Evolutionary conservation across 2,797 vertebrate genomes (phyloP), one percentile per base, ranked within the genome.

Genomic region (Holocentrus rufus): DNA sequence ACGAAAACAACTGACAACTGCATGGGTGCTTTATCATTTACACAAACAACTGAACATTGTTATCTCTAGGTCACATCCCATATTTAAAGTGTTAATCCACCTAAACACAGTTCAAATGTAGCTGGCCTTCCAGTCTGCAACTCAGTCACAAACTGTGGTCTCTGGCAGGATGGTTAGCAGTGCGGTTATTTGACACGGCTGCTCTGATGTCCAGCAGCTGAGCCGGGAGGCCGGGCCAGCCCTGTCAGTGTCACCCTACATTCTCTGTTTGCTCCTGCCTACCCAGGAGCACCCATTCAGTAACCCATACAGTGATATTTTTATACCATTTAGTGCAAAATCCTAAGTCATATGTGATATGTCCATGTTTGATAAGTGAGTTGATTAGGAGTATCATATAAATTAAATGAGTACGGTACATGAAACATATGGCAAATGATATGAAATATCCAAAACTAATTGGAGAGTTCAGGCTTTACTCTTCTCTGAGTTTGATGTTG

Each of bases 151-250:
- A 71, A 71, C 78, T 23, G 77, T 61, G 50, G 22, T 56, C 65
- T 42, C 22, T 22, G 18, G 60, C 72, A 73, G 64, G 31, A 68
- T 56, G 59, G 27, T 50, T 2, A 50, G 22, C 20, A 44, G 61
- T 53, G 84, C 77, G 70, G 89, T 72, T 80, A 91, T 89, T 69
- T 77, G 89, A 91, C 84, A 91, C 89, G 67, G 70, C 77, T 86
- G 25, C 88, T 90, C 87, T 86, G 81, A 86, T 87, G 87, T 85
- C 85, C 85, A 72, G 87, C 87, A 91, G 86, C 87, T 89, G 88
- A 90, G 85, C 42, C 60, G 49, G 81, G 79, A 82, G 83, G 84
- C 80, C 31, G 3, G 39, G 49, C 17, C 52, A 44, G 50, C n/a
- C 30, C 56, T 18, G 65, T 47, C 65, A 67, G 80, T 82, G 88